Conservation (phyloP, 2,797 vertebrate species). For the Lindbergichthys nudifrons region DNA sequence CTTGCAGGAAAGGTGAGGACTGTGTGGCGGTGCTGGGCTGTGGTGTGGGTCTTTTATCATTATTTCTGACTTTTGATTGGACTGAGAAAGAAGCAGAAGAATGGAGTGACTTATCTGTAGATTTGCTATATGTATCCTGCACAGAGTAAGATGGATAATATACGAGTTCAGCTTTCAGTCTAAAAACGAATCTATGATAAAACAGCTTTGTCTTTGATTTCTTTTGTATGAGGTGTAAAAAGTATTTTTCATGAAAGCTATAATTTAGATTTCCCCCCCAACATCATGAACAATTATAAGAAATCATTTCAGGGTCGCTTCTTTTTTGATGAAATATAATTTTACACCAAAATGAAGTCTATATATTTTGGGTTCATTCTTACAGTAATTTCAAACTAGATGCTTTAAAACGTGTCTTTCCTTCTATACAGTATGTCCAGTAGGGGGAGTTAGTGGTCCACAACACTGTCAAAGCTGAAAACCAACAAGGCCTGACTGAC, state of each 20-base stretch:
- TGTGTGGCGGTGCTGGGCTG: conserved; percentile 8
- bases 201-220: conserved; percentile 10
- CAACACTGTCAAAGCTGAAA: conserved; percentile 31
- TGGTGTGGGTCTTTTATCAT: conserved; percentile 26
- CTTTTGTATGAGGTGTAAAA: conserved; percentile 15
- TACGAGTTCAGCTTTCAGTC: neutral
- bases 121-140: conserved; percentile 14
- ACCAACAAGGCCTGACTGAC: conserved; percentile 51
- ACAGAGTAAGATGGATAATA: neutral
- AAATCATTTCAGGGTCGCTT: conserved; percentile 16
- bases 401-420: neutral
- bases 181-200: conserved; percentile 1
- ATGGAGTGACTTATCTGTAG: conserved; percentile 16
- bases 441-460: conserved; percentile 84
- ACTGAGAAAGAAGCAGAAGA: conserved; percentile 12
- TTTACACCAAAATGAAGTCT: conserved; percentile 46
- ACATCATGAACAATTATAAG: conserved; percentile 39
- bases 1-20: conserved; percentile 68
- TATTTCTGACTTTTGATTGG: conserved; percentile 60
- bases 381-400: conserved; percentile 30
- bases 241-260: conserved; percentile 26
- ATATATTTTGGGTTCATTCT: conserved; percentile 35
- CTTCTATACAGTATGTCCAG: conserved; percentile 49
- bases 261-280: conserved; percentile 7
- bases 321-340: conserved; percentile 46